Percentiles rank a stretch among this genome's conserved stretches.
Conservation (phyloP, 2,888 invertebrate genomes). For the Dromius quadrimaculatus region DNA sequence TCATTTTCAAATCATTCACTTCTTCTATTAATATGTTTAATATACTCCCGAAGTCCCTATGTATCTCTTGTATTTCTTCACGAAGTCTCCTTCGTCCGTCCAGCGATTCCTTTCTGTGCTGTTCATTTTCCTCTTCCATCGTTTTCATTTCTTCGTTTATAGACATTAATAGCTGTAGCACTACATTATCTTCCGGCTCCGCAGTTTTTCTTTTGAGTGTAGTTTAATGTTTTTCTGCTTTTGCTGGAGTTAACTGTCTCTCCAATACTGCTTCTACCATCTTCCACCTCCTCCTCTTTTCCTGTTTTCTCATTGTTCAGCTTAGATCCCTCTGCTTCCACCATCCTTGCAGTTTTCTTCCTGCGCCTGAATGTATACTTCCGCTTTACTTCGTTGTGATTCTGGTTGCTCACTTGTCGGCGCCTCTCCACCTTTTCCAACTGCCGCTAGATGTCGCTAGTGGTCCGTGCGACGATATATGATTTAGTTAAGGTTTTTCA, state of each 20-base stretch:
- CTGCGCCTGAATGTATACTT: too few relatives aligned
- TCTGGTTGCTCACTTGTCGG: too few relatives aligned
- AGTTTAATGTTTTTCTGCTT: not conserved
- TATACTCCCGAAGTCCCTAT: not conserved
- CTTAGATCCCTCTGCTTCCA: too few relatives aligned
- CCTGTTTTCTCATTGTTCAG: too few relatives aligned
- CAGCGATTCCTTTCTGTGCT: not conserved
- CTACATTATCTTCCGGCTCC: not conserved
- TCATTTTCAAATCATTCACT: not conserved
- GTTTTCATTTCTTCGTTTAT: not conserved
- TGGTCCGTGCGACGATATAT: too few relatives aligned
- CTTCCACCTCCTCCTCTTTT: too few relatives aligned
- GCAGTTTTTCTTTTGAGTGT: not conserved
- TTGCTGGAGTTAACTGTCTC: not conserved
- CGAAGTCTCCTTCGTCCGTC: not conserved
- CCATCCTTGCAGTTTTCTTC: too few relatives aligned
- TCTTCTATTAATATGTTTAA: not conserved
- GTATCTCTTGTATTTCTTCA: not conserved
- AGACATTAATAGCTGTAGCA: not conserved
- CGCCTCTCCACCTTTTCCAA: too few relatives aligned
- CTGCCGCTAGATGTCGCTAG: too few relatives aligned
- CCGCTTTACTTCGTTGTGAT: too few relatives aligned
- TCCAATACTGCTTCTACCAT: not conserved
- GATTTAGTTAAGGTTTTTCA: too few relatives aligned
- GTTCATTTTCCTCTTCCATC: not conserved